Evolutionary conservation across 2,797 vertebrate species (phyloP), one percentile per base, ranked within the genome.

Genomic region (Trachurus trachurus): DNA sequence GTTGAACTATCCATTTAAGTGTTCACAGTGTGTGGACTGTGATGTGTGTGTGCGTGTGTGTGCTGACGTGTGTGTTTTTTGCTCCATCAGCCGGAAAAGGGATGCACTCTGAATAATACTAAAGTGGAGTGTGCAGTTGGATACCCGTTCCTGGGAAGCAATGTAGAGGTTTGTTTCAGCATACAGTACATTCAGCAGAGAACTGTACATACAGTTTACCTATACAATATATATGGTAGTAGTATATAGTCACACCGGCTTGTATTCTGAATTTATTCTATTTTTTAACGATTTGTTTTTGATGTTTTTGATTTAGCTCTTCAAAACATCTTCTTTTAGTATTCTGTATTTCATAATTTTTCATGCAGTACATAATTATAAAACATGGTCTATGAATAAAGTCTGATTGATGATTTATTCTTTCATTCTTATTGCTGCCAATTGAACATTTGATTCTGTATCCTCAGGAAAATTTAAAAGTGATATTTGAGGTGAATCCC

Each of bases 71-170:
- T 42, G 42, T 68, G 50, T 66, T 44, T 73, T 71, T 64, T 73
- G 19, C 10, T 0, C 70, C 39, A 56, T 67, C 86, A 99, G 98
- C 95, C 92, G 29, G 97, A 97, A 72, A 98, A 95, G 87, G 94
- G 90, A 0, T 98, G 95, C 92, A 94, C 95, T 76, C 92, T 95
- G 19, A 95, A 96, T 62, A 74, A 95, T 66, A 95, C 90, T 6
- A 96, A 93, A 75, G 88, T 97, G 87, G 96, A 96, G 39, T 99
- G 97, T 81, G 96, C 95, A 66, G 96, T 99, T 49, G 97, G 97
- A 77, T 99, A 99, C 82, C 98, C 98, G 4, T 99, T 99, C 91
- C 91, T 99, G 74, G 96, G 91, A 87, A 87, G 73, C 70, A 91
- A 89, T 26, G 89, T 90, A 40, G 89, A 89, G 96, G 98, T 99